phyloP scores from a whole-genome alignment of 1,140 invertebrate genomes.

The Drosophila pseudoobscura region DNA sequence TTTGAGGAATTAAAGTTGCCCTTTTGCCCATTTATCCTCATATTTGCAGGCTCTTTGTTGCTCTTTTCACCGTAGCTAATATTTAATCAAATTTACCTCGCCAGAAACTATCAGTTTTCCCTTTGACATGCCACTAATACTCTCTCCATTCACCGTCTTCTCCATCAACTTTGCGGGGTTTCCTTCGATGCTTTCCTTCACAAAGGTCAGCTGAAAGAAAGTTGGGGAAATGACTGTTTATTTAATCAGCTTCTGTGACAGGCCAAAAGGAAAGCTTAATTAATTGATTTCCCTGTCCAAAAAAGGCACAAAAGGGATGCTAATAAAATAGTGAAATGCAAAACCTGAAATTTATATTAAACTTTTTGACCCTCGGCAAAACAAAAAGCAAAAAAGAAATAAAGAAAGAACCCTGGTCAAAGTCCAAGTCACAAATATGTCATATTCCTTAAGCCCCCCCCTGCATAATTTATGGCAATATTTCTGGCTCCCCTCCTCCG shows the following conservation, averaged over 20 bases:
- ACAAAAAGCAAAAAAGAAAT: not conserved
- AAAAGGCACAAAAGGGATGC: slow-evolving; percentile 15
- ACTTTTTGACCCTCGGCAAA: slow-evolving; percentile 49
- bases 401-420: slow-evolving; percentile 35
- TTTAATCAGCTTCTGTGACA: slow-evolving; percentile 69
- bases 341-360: slow-evolving; percentile 9
- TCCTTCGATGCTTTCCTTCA: slow-evolving; percentile 26
- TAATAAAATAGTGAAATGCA: slow-evolving; percentile 41
- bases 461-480: slow-evolving; percentile 67
- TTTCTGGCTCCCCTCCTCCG: slow-evolving; percentile 16
- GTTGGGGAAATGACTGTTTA: slow-evolving; percentile 27
- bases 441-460: slow-evolving; percentile 64
- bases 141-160: slow-evolving; percentile 3
- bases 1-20: no score
- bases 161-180: slow-evolving; percentile 23
- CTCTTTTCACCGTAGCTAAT: not conserved
- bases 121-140: not conserved
- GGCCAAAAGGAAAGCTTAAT: slow-evolving; percentile 70
- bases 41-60: not conserved
- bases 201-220: slow-evolving; percentile 12
- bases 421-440: slow-evolving; percentile 62
- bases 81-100: not conserved
- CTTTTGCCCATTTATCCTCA: no score
- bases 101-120: not conserved
- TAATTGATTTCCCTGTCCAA: slow-evolving; percentile 57